phyloP scores from a whole-genome alignment of 2,888 invertebrate genomes.

The Chrysopilus asiliformis region DNA sequence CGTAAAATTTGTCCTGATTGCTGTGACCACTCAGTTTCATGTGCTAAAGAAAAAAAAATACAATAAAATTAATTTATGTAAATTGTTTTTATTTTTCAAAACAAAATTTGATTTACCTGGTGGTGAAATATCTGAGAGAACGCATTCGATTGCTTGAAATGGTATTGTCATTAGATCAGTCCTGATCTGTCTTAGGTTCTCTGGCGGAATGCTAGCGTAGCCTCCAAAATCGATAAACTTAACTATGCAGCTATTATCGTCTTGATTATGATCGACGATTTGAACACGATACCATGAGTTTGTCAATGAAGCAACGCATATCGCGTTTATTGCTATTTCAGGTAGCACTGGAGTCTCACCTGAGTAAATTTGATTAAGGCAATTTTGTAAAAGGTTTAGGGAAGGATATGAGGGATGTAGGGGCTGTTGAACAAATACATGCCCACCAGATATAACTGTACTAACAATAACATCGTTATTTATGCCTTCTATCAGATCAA shows the following conservation, averaged over 20 bases:
- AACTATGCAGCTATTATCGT: constrained; percentile 60
- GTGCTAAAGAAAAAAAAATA: too few species aligned
- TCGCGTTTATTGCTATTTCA: constrained; percentile 59
- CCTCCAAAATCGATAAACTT: constrained; percentile 94
- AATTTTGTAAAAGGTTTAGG: constrained; percentile 63
- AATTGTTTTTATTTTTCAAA: neutral
- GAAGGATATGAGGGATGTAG: constrained; percentile 86
- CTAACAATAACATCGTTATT: constrained; percentile 87
- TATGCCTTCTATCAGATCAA: constrained; percentile 80
- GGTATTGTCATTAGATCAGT: constrained; percentile 88
- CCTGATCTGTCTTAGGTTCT: constrained; percentile 78
- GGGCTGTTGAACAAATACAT: constrained; percentile 90
- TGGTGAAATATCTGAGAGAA: constrained; percentile 78
- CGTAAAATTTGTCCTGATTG: constrained; percentile 68
- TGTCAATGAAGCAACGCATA: constrained; percentile 71
- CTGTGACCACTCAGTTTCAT: constrained; percentile 55
- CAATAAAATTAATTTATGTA: too few species aligned
- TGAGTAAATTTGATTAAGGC: constrained; percentile 73
- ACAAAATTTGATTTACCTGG: constrained; percentile 54
- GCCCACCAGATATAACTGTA: constrained; percentile 71
- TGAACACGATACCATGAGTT: constrained; percentile 85
- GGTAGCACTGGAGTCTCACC: constrained; percentile 70
- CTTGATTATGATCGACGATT: constrained; percentile 55
- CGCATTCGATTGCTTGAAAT: constrained; percentile 94
- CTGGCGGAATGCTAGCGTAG: constrained; percentile 63